A percentile compares a stretch with the other conserved stretches of the same genome.
phyloP scores from a whole-genome alignment of 2,113 vertebrate species.

The Orycteropus afer region DNA sequence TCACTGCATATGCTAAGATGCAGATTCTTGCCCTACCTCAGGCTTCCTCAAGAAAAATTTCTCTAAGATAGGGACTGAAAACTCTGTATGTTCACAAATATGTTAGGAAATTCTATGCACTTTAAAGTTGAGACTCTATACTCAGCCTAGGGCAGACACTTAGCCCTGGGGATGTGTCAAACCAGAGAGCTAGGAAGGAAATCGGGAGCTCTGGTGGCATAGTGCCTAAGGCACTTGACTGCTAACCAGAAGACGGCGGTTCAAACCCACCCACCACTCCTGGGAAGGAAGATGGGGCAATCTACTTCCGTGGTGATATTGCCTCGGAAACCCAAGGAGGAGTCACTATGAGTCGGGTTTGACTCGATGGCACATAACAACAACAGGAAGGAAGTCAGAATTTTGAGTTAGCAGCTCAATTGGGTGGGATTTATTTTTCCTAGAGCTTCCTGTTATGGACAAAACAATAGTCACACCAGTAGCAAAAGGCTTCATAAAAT shows the following conservation, averaged over 20 bases:
- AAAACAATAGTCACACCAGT: background rate
- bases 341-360: too few species aligned
- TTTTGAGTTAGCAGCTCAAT: background rate
- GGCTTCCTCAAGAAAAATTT: background rate
- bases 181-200: background rate
- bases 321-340: too few species aligned
- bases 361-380: too few species aligned
- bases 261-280: too few species aligned
- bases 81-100: background rate
- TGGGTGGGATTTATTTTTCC: background rate
- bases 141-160: too few species aligned
- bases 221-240: too few species aligned
- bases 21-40: background rate
- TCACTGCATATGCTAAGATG: background rate
- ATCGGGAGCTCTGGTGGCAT: too few species aligned
- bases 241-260: too few species aligned
- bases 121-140: background rate
- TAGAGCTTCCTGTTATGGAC: background rate
- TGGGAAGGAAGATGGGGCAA: too few species aligned
- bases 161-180: background rate
- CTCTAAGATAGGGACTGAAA: background rate
- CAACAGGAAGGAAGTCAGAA: too few species aligned
- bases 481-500: conserved; percentile 27
- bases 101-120: background rate
- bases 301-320: too few species aligned